Percentiles rank a stretch among this genome's conserved stretches.
phyloP scores from a whole-genome alignment of 2,797 vertebrate species.

The Rhynchotus rufescens region DNA sequence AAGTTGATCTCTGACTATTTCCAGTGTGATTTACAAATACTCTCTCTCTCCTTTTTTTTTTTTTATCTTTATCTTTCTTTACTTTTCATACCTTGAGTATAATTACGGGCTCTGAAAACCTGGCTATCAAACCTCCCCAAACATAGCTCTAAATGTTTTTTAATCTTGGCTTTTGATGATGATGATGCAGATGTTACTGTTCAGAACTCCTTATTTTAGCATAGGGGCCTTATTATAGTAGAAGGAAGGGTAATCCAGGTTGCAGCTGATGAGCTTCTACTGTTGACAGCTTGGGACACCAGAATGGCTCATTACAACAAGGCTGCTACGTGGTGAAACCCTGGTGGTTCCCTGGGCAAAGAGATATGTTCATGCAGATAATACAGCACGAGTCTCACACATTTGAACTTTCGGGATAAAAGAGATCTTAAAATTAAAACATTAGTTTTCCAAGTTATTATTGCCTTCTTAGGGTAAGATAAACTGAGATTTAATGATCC shows the following conservation, averaged over 20 bases:
- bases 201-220: constrained; percentile 11
- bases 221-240: not conserved
- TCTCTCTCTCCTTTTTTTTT: too few species aligned
- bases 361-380: not conserved
- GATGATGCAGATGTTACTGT: not conserved
- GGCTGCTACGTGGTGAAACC: not conserved
- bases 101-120: not conserved
- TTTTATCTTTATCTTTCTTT: not conserved
- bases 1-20: not conserved
- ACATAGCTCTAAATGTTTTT: not conserved
- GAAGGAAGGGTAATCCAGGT: not conserved
- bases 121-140: not conserved
- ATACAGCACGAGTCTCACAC: not conserved
- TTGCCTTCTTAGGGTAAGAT: not conserved
- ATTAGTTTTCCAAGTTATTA: not conserved
- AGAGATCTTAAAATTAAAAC: not conserved
- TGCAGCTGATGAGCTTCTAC: not conserved
- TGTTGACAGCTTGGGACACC: not conserved
- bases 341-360: not conserved
- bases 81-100: not conserved
- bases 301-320: not conserved
- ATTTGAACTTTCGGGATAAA: not conserved
- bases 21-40: not conserved
- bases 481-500: not conserved
- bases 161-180: not conserved